Evolutionary conservation across 2,888 invertebrate species (phyloP).

Genomic region (Cistogaster globosa): DNA sequence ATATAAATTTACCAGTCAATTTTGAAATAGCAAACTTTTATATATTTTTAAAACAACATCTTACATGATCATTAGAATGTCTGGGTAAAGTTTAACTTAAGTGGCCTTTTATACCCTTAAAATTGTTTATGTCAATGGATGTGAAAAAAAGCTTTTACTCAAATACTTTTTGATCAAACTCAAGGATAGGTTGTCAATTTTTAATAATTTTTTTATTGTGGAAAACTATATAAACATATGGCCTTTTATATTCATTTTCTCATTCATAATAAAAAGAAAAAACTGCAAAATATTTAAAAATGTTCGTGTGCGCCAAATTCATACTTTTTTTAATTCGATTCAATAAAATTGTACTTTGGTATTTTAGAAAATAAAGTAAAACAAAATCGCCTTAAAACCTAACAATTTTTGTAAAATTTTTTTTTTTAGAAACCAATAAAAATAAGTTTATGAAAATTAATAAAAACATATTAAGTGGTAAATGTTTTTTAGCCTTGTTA

Average conservation of each 20-base stretch:
- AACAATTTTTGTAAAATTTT: constrained; percentile 26
- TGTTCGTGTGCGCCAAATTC: neutral
- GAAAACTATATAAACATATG: constrained; percentile 25
- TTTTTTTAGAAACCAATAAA: constrained; percentile 10
- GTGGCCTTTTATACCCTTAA: constrained; percentile 31
- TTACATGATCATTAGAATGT: constrained; percentile 13
- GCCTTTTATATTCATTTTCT: constrained; percentile 40
- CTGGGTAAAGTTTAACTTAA: constrained; percentile 7
- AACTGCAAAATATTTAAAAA: constrained; percentile 12
- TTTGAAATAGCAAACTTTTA: constrained; percentile 25
- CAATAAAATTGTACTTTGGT: constrained; percentile 35
- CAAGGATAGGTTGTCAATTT: constrained; percentile 19
- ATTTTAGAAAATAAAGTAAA: constrained; percentile 38
- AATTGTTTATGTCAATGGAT: constrained; percentile 11
- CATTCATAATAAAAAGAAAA: constrained; percentile 19
- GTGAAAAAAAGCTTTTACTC: neutral
- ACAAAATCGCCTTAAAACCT: constrained; percentile 16
- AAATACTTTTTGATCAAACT: constrained; percentile 5
- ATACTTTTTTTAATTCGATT: constrained; percentile 17
- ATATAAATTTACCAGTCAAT: constrained; percentile 14
- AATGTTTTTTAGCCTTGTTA: constrained; percentile 42
- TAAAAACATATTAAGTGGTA: constrained; percentile 9
- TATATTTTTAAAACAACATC: constrained; percentile 21
- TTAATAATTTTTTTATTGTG: constrained; percentile 32
- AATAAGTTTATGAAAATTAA: neutral